These are phyloP conservation scores for Argentina silus DNA, from an alignment of 2,797 vertebrate species.

Conservation along the genomic window DNA sequence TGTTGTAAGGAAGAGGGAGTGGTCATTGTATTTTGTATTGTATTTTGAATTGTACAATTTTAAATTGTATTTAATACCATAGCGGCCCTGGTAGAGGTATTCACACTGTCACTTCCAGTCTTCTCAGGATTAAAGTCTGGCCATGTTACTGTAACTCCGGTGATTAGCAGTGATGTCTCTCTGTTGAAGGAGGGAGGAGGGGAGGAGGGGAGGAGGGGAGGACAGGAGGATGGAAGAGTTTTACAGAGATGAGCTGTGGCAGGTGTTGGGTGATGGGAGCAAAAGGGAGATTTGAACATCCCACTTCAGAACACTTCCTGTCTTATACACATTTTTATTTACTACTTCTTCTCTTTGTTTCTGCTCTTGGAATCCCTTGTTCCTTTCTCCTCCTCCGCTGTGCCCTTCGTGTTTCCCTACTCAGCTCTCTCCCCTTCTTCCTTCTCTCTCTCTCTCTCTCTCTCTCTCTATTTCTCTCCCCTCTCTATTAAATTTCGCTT, in stretches of 20 bases:
- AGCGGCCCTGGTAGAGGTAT: background rate
- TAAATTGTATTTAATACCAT: too few species aligned
- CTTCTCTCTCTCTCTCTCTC: background rate
- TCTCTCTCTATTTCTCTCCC: constrained; percentile 15
- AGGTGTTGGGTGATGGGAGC: constrained; percentile 68
- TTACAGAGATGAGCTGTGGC: constrained; percentile 67
- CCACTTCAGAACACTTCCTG: constrained; percentile 56
- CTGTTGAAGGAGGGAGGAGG: background rate
- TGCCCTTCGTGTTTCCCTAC: constrained; percentile 58
- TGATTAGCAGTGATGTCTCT: constrained; percentile 6
- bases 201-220: background rate
- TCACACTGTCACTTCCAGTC: constrained; percentile 1
- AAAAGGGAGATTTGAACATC: constrained; percentile 65
- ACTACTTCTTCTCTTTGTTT: constrained; percentile 74
- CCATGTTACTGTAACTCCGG: background rate
- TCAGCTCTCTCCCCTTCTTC: constrained; percentile 31
- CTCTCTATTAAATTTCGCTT: constrained; percentile 29
- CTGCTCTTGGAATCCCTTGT: constrained; percentile 65
- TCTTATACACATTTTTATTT: constrained; percentile 56
- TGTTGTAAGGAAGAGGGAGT: background rate
- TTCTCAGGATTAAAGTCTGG: background rate
- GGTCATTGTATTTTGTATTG: too few species aligned
- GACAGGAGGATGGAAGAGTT: constrained; percentile 27
- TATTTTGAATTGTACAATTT: too few species aligned
- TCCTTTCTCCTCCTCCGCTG: constrained; percentile 63